phyloP scores from a whole-genome alignment of 1,140 invertebrate genomes.

The Bombus confusus region DNA sequence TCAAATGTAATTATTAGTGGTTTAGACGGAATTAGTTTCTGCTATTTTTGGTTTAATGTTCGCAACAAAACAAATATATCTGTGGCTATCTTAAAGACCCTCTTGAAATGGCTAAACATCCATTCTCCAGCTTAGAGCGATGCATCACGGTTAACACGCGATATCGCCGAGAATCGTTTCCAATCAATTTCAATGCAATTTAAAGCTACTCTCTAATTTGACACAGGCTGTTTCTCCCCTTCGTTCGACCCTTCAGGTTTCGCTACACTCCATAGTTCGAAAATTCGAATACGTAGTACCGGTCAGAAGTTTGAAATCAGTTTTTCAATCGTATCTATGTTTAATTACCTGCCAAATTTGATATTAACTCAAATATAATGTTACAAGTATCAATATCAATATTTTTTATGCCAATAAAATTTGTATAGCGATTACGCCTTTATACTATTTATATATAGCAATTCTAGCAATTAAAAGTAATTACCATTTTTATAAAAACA shows the following conservation, averaged over 20 bases:
- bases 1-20: too few species aligned
- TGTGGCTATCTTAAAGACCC: too few species aligned
- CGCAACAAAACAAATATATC: not conserved
- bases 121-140: not conserved
- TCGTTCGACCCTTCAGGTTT: not conserved
- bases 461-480: too few species aligned
- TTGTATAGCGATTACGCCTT: too few species aligned
- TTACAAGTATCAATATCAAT: too few species aligned
- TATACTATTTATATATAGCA: too few species aligned
- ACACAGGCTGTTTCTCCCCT: not conserved
- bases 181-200: conserved; percentile 44
- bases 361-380: too few species aligned
- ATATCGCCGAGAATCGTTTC: conserved; percentile 22
- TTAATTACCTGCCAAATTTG: too few species aligned
- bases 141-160: conserved; percentile 27
- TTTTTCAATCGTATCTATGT: too few species aligned
- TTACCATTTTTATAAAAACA: too few species aligned
- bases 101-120: not conserved
- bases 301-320: too few species aligned
- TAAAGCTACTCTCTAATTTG: conserved; percentile 32
- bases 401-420: too few species aligned
- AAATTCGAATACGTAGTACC: not conserved
- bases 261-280: not conserved
- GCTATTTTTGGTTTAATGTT: not conserved
- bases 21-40: not conserved